These are phyloP conservation scores for Drosophila sproati DNA, from an alignment of 1,140 invertebrate genomes.

Conservation along the genomic window DNA sequence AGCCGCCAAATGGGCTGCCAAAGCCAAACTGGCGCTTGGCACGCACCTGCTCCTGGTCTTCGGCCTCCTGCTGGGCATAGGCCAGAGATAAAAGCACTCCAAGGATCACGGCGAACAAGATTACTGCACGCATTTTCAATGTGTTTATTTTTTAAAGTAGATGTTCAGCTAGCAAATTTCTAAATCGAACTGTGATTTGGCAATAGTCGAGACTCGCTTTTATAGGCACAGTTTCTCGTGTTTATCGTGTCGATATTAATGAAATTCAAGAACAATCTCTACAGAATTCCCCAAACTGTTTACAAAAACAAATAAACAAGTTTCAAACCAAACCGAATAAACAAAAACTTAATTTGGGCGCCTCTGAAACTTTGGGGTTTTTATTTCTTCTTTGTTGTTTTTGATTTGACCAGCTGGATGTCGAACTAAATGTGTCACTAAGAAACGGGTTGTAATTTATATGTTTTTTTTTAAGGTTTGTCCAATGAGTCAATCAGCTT, in stretches of 20 bases:
- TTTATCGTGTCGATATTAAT: slow-evolving; percentile 70
- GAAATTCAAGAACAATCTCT: slow-evolving; percentile 72
- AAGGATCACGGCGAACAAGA: slow-evolving; percentile 49
- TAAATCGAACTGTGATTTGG: slow-evolving; percentile 51
- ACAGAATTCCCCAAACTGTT: slow-evolving; percentile 51
- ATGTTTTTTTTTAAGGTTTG: not conserved
- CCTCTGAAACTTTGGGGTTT: slow-evolving; percentile 31
- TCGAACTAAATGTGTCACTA: slow-evolving; percentile 29
- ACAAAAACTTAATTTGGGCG: slow-evolving; percentile 23
- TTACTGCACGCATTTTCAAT: slow-evolving; percentile 52
- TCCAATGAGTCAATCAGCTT: slow-evolving; percentile 23
- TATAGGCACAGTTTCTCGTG: slow-evolving; percentile 37
- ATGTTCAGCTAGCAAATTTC: slow-evolving; percentile 33
- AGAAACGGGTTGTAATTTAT: slow-evolving; percentile 23
- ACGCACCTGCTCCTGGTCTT: slow-evolving; percentile 41
- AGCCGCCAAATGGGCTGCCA: slow-evolving; percentile 27
- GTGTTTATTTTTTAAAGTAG: slow-evolving; percentile 1
- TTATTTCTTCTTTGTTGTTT: slow-evolving; percentile 8
- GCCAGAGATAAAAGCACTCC: slow-evolving; percentile 41
- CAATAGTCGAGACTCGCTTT: slow-evolving; percentile 29
- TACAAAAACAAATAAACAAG: slow-evolving; percentile 33
- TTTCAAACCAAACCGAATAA: slow-evolving; percentile 12
- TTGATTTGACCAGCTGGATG: slow-evolving; percentile 13
- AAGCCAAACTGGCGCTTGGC: slow-evolving; percentile 55
- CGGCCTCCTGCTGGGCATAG: slow-evolving; percentile 40